These are phyloP conservation scores for Myioborus melanocephalus DNA, from an alignment of 2,797 vertebrate genomes.

Conservation along the genomic window DNA sequence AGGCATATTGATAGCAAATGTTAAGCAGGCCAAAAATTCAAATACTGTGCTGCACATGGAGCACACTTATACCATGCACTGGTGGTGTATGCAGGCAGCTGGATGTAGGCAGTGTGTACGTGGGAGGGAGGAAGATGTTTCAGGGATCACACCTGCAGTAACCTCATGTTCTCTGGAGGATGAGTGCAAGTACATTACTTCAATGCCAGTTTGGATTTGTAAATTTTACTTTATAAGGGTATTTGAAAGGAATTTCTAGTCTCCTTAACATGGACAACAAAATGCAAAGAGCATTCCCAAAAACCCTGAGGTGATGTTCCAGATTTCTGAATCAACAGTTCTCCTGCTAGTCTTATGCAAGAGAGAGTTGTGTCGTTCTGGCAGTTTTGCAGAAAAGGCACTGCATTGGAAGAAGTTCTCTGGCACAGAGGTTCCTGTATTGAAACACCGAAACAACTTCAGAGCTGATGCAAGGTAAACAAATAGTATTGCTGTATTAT, in stretches of 20 bases:
- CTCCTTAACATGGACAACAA: neutral
- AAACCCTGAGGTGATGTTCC: neutral
- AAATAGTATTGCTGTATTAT: neutral
- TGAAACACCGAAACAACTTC: neutral
- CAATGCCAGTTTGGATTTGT: neutral
- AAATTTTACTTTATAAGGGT: neutral
- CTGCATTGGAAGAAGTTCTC: neutral
- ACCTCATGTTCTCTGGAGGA: neutral
- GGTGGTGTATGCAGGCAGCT: neutral
- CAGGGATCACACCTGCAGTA: neutral
- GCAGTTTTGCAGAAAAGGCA: neutral
- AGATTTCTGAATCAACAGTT: neutral
- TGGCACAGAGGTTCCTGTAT: neutral
- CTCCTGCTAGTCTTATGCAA: neutral
- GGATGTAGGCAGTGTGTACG: neutral
- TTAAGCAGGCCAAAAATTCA: conserved; percentile 46
- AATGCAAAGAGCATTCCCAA: neutral
- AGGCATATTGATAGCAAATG: conserved; percentile 37
- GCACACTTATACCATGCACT: neutral
- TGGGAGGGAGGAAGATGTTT: neutral
- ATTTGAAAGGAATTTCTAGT: neutral
- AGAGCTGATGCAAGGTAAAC: neutral
- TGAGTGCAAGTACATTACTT: neutral
- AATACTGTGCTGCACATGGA: conserved; percentile 5
- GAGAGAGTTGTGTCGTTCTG: neutral